A percentile compares a stretch with the other conserved stretches of the same genome.
Conservation (phyloP, 2,113 vertebrate species). For the Oryzias woworae region DNA sequence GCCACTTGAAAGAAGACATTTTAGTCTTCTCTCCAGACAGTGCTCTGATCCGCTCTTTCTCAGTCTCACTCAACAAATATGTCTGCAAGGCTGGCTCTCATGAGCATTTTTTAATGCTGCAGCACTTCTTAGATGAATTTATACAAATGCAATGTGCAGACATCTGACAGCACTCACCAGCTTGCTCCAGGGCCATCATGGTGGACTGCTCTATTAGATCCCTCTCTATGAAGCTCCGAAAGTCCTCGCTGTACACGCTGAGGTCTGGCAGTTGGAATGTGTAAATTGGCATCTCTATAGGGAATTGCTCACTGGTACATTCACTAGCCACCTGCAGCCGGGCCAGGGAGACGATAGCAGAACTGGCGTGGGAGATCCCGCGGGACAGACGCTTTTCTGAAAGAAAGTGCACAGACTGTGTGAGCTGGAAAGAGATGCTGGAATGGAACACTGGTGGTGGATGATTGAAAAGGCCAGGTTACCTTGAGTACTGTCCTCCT, state of each 20-base stretch:
- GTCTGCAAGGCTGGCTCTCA: slow-evolving; percentile 18
- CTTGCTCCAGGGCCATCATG: slow-evolving; percentile 96
- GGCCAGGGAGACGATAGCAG: slow-evolving; percentile 96
- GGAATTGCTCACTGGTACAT: slow-evolving; percentile 92
- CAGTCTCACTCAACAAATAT: slow-evolving; percentile 21
- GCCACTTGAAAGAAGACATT: slow-evolving; percentile 53
- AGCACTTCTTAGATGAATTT: slow-evolving; percentile 11
- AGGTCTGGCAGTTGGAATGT: slow-evolving; percentile 98
- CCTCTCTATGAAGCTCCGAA: slow-evolving; percentile 93
- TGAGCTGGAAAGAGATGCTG: not conserved
- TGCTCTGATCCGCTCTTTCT: slow-evolving; percentile 40
- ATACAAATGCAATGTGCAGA: slow-evolving; percentile 2
- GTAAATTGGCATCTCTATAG: slow-evolving; percentile 98
- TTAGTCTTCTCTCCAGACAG: slow-evolving; percentile 40
- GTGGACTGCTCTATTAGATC: slow-evolving; percentile 98
- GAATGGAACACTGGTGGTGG: not conserved
- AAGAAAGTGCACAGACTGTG: slow-evolving; percentile 1
- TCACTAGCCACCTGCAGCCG: slow-evolving; percentile 93
- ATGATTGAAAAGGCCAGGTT: not conserved
- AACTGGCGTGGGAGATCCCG: slow-evolving; percentile 99
- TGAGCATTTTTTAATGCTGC: slow-evolving; percentile 1
- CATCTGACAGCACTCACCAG: slow-evolving; percentile 79
- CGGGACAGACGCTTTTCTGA: slow-evolving; percentile 95
- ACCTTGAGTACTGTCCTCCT: slow-evolving; percentile 85
- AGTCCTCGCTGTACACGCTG: slow-evolving; percentile 98